Evolutionary conservation across 2,113 vertebrate species (phyloP).

Genomic region (Poicephalus meyeri): DNA sequence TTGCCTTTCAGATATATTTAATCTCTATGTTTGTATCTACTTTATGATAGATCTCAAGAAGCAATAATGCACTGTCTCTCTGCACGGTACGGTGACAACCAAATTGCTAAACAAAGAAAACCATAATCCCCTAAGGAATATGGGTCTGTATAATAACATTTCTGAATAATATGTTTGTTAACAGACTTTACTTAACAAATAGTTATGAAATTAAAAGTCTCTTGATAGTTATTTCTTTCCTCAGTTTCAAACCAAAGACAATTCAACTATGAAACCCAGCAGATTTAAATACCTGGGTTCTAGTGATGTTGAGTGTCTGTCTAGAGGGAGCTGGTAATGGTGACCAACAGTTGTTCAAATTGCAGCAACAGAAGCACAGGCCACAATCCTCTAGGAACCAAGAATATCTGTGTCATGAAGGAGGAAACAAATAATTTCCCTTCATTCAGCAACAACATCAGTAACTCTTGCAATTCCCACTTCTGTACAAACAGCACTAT

Average conservation of each 20-base stretch:
- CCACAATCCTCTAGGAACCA: background rate
- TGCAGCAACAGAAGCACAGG: background rate
- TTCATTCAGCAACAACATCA: background rate
- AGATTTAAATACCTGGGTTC: background rate
- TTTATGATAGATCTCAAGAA: background rate
- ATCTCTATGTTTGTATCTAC: background rate
- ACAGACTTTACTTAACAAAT: background rate
- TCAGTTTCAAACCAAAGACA: background rate
- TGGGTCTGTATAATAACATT: background rate
- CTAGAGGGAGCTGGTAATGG: background rate
- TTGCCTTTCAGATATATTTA: background rate
- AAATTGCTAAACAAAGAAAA: slow-evolving; percentile 4
- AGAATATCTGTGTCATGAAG: background rate
- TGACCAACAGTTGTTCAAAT: background rate
- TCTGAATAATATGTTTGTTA: slow-evolving; percentile 4
- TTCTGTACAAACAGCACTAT: background rate
- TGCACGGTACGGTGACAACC: background rate
- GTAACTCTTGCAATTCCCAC: background rate
- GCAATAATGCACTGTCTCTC: background rate
- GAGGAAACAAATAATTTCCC: background rate
- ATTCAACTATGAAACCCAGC: background rate
- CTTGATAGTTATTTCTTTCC: background rate
- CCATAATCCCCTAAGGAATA: background rate
- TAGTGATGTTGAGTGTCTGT: background rate
- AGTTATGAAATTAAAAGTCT: background rate